These are phyloP conservation scores for Eustalomyia histrio DNA, from an alignment of 2,888 invertebrate genomes.

Conservation along the genomic window DNA sequence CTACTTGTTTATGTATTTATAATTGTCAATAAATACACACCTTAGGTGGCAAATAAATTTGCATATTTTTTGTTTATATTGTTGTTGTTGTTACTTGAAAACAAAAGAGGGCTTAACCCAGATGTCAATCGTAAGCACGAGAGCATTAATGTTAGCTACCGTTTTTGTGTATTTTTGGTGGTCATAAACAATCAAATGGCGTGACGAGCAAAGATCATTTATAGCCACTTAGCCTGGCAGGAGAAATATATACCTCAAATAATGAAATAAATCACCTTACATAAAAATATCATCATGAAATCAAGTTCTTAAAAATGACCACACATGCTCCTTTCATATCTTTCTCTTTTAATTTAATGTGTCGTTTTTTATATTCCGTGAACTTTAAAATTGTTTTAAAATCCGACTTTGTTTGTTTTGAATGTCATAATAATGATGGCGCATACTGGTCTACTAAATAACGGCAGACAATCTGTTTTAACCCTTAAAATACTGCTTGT, in stretches of 20 bases:
- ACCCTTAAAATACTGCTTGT: constrained; percentile 53
- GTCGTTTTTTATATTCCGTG: constrained; percentile 23
- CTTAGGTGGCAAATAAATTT: constrained; percentile 54
- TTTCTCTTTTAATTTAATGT: constrained; percentile 12
- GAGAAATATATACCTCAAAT: constrained; percentile 16
- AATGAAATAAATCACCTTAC: constrained; percentile 54
- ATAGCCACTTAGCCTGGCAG: constrained; percentile 3
- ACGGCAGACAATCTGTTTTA: constrained; percentile 70
- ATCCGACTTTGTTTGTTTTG: constrained; percentile 25
- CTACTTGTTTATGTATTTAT: too few relatives aligned
- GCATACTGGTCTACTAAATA: constrained; percentile 63
- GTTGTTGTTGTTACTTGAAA: background rate
- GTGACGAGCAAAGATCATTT: constrained; percentile 50
- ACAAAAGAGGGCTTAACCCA: constrained; percentile 58
- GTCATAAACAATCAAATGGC: constrained; percentile 56
- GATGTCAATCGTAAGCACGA: constrained; percentile 67
- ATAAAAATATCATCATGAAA: constrained; percentile 53
- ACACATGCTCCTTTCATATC: constrained; percentile 45
- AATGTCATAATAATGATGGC: constrained; percentile 77
- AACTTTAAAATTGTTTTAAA: constrained; percentile 40
- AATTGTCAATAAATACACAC: constrained; percentile 49
- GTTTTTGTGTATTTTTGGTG: constrained; percentile 24
- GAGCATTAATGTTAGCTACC: constrained; percentile 68
- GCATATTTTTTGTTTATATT: constrained; percentile 52
- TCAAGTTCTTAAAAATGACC: constrained; percentile 61